Conservation (phyloP, 2,113 vertebrate genomes). For the Salminus brasiliensis region DNA sequence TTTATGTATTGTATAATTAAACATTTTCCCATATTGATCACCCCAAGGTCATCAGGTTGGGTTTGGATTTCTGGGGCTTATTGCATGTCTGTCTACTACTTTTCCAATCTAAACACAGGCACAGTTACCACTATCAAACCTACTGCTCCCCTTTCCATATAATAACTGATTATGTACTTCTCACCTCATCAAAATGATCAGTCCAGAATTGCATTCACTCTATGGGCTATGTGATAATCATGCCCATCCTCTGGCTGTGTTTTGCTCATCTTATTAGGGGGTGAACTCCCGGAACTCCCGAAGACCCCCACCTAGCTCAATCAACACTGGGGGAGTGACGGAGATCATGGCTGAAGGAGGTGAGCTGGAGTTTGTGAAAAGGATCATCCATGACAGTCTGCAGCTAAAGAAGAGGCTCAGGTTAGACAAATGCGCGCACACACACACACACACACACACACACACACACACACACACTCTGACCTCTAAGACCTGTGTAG, state of each 20-base stretch:
- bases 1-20: too few relatives aligned
- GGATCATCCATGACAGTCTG: slow-evolving; percentile 99
- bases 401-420: slow-evolving; percentile 92
- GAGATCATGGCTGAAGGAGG: slow-evolving; percentile 99
- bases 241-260: not conserved
- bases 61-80: too few relatives aligned
- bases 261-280: slow-evolving; percentile 74
- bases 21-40: too few relatives aligned
- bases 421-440: slow-evolving; percentile 77
- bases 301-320: slow-evolving; percentile 94
- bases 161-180: too few relatives aligned
- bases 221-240: slow-evolving; percentile 1
- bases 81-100: too few relatives aligned
- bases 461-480: not conserved
- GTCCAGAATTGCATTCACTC: not conserved
- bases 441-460: too few relatives aligned
- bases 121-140: too few relatives aligned
- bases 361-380: slow-evolving; percentile 97
- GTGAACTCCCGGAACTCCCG: slow-evolving; percentile 95
- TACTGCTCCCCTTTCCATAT: too few relatives aligned
- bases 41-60: too few relatives aligned
- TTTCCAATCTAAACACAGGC: too few relatives aligned
- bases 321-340: slow-evolving; percentile 97
- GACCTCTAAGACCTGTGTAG: not conserved
- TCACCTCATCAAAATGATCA: not conserved